Evolutionary conservation across 2,113 vertebrate genomes (phyloP).

Genomic region (Hydropotes inermis): DNA sequence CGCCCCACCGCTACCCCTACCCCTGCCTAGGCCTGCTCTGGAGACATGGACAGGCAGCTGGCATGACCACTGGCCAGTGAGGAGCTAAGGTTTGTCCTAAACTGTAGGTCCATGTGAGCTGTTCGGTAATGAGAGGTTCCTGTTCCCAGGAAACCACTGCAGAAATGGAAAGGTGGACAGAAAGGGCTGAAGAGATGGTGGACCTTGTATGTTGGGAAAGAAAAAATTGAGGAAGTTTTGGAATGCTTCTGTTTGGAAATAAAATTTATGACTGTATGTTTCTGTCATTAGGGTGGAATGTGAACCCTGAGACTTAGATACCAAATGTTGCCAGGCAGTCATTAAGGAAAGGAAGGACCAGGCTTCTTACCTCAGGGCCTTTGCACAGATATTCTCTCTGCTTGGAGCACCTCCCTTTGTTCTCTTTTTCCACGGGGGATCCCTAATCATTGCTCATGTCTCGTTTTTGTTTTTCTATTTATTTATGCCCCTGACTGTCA

Average conservation of each 20-base stretch:
- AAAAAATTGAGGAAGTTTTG: not conserved
- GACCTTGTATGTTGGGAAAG: not conserved
- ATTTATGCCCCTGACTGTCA: not conserved
- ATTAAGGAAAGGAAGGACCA: not conserved
- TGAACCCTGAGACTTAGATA: not conserved
- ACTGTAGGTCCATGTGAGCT: not conserved
- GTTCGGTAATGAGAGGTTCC: not conserved
- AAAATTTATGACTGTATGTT: not conserved
- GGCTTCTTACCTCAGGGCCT: not conserved
- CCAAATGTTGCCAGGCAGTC: not conserved
- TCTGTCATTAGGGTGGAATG: not conserved
- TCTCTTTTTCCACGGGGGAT: not conserved
- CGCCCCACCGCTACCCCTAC: not conserved
- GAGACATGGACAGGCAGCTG: not conserved
- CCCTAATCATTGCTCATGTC: not conserved
- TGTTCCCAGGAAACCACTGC: not conserved
- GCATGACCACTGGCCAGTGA: not conserved
- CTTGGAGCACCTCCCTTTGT: not conserved
- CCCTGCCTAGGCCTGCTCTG: not conserved
- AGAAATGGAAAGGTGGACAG: not conserved
- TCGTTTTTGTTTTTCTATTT: not conserved
- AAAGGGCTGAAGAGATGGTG: not conserved
- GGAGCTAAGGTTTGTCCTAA: not conserved
- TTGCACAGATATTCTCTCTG: not conserved
- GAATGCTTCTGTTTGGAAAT: not conserved